Conservation (phyloP, 1,140 invertebrate species). For the Anastrepha ludens region DNA sequence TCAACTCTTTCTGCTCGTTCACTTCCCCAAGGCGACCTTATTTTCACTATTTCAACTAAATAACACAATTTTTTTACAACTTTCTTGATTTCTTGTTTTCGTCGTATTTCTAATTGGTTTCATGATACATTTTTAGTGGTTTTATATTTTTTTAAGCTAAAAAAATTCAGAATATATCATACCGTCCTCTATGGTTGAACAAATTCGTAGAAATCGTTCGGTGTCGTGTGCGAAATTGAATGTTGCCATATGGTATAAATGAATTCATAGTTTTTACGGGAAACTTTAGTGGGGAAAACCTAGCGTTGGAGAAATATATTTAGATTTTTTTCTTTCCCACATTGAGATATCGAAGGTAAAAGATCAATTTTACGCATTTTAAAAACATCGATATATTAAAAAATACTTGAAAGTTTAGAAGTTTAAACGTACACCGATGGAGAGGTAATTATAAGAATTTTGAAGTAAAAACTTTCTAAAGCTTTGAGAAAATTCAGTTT, state of each 20-base stretch:
- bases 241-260: background rate
- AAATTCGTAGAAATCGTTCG: conserved; percentile 38
- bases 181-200: conserved; percentile 20
- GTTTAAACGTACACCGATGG: too few species aligned
- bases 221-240: conserved; percentile 46
- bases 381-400: too few species aligned
- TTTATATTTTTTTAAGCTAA: background rate
- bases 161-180: conserved; percentile 25
- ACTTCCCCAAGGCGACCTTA: conserved; percentile 37
- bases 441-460: too few species aligned
- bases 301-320: too few species aligned
- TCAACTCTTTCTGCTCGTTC: conserved; percentile 35
- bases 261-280: too few species aligned
- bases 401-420: too few species aligned
- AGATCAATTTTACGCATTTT: too few species aligned
- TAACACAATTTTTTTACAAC: background rate
- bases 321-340: too few species aligned
- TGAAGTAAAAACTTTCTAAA: too few species aligned
- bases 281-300: too few species aligned
- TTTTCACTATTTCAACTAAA: conserved; percentile 25
- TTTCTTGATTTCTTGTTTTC: background rate
- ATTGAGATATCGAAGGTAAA: too few species aligned
- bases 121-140: background rate
- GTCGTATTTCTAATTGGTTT: background rate
- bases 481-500: too few species aligned